Conservation (phyloP, 1,140 invertebrate genomes). For the Melitaea cinxia region DNA sequence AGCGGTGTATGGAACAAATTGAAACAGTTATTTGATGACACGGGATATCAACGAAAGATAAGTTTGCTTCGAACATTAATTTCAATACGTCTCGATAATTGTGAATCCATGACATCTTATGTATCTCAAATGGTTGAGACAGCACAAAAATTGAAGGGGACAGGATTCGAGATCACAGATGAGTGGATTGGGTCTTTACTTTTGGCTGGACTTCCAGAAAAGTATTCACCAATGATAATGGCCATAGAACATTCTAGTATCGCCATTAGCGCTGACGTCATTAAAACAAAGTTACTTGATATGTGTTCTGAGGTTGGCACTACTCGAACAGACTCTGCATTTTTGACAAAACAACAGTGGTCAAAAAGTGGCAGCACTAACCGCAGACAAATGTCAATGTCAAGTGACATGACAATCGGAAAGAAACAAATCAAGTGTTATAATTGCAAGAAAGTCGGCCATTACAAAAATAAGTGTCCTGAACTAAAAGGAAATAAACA, state of each 20-base stretch:
- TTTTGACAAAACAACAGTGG: constrained; percentile 12
- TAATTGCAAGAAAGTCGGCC: constrained; percentile 41
- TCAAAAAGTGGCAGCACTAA: constrained; percentile 29
- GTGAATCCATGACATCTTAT: neutral
- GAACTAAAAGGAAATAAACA: constrained; percentile 32
- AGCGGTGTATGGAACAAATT: constrained; percentile 51
- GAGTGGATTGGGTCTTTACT: constrained; percentile 31
- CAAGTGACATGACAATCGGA: neutral
- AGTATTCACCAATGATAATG: constrained; percentile 36
- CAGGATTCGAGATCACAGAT: constrained; percentile 4
- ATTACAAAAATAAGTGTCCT: constrained; percentile 45
- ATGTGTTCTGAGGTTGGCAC: constrained; percentile 33
- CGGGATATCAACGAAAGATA: constrained; percentile 22
- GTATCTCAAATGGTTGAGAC: neutral
- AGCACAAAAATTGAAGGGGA: constrained; percentile 2
- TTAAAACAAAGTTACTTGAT: constrained; percentile 35
- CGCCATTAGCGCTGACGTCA: neutral
- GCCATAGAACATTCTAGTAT: no score
- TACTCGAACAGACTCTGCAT: constrained; percentile 10
- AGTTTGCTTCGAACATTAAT: constrained; percentile 35
- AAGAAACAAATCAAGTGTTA: constrained; percentile 22
- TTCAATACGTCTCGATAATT: constrained; percentile 20
- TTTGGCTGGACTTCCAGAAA: constrained; percentile 18
- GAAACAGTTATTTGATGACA: constrained; percentile 1
- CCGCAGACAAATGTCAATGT: no score